Conservation (phyloP, 2,797 vertebrate species). For the Naso thynnoides region DNA sequence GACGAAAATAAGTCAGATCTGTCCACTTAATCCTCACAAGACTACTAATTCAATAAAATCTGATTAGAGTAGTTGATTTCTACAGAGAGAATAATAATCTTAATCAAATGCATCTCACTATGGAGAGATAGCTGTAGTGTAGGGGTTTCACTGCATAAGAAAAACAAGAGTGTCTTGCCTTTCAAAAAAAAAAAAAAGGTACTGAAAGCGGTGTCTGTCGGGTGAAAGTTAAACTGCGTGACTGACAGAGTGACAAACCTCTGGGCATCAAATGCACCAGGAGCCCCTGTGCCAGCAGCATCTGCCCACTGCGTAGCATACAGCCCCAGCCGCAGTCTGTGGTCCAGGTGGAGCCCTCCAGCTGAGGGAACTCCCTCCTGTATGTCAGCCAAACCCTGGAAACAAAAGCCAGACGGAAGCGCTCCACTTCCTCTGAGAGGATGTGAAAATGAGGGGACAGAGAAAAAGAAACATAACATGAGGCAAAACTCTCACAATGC, state of each 20-base stretch:
- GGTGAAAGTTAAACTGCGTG: not conserved
- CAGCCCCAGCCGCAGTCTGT: slow-evolving; percentile 97
- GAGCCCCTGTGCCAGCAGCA: slow-evolving; percentile 93
- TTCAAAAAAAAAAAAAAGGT: not conserved
- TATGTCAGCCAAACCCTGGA: slow-evolving; percentile 94
- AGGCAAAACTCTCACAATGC: not conserved
- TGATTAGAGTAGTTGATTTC: not conserved
- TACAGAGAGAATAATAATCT: not conserved
- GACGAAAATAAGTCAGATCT: not conserved
- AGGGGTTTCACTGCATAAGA: not conserved
- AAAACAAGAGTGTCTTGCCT: not conserved
- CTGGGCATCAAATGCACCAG: slow-evolving; percentile 88
- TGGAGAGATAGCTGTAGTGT: not conserved
- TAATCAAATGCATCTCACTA: not conserved
- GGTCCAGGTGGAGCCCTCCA: slow-evolving; percentile 89
- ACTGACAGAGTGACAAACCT: slow-evolving; percentile 76
- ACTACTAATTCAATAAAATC: not conserved
- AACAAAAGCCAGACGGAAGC: slow-evolving; percentile 88
- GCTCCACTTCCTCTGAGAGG: slow-evolving; percentile 87
- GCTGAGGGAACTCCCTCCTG: slow-evolving; percentile 89
- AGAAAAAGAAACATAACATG: not conserved
- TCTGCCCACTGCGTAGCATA: slow-evolving; percentile 94
- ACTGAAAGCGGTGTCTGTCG: not conserved
- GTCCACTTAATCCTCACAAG: not conserved
- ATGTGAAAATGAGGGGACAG: not conserved